Conservation (phyloP, 1,140 invertebrate species). For the Papilio xuthus region DNA sequence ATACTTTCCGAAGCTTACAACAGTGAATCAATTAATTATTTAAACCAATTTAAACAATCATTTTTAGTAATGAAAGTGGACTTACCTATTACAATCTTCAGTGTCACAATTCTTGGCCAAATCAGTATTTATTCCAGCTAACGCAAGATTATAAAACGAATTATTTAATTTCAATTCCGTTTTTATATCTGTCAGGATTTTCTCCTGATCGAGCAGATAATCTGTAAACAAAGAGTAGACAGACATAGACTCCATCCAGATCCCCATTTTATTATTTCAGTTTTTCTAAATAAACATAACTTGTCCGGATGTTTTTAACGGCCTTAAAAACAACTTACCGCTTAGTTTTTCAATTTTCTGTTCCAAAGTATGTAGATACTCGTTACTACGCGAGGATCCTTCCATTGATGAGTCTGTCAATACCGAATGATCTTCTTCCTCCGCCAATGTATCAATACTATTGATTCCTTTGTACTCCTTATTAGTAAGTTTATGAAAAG, state of each 20-base stretch:
- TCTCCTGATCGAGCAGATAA: constrained; percentile 19
- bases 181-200: not conserved
- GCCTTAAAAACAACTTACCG: constrained; percentile 52
- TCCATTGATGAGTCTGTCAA: not conserved
- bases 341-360: constrained; percentile 53
- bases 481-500: not conserved
- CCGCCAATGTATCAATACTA: not conserved
- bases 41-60: not conserved
- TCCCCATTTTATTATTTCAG: too few relatives aligned
- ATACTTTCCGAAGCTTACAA: too few relatives aligned
- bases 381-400: constrained; percentile 12
- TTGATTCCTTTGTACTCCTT: not conserved
- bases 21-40: too few relatives aligned
- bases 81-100: not conserved
- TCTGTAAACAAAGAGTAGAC: constrained; percentile 4
- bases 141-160: constrained; percentile 5
- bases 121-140: not conserved
- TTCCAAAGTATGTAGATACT: constrained; percentile 45
- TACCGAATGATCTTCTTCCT: not conserved
- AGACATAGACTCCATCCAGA: too few relatives aligned
- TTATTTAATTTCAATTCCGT: constrained; percentile 21
- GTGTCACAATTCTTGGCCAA: not conserved
- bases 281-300: constrained; percentile 47
- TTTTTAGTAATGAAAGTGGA: not conserved
- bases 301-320: constrained; percentile 54